A percentile compares a stretch with the other conserved stretches of the same genome.
Conservation (phyloP, 23 tunicate species). For the Botrylloides violaceus region DNA sequence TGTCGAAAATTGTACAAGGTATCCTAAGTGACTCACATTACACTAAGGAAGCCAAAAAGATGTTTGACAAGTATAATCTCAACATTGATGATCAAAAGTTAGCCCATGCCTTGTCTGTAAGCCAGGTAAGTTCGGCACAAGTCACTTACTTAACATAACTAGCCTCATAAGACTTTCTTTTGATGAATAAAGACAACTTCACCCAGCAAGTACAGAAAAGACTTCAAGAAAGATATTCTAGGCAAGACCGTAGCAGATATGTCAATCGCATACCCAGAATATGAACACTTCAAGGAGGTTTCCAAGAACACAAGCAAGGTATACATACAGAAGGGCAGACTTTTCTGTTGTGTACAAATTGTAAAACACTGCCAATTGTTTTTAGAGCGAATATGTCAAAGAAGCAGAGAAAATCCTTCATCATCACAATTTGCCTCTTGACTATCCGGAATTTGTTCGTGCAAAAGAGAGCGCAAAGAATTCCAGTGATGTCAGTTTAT, state of each 20-base stretch:
- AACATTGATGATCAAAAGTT: constrained; percentile 54
- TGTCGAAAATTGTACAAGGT: constrained; percentile 38
- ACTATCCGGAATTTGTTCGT: constrained; percentile 88
- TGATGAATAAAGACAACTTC: constrained; percentile 8
- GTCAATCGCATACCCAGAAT: constrained; percentile 88
- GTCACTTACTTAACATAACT: too few species aligned
- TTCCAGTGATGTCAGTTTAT: constrained; percentile 79
- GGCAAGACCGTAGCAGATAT: constrained; percentile 72
- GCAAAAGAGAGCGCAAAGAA: constrained; percentile 79
- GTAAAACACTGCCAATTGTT: not conserved
- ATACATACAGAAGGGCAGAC: not conserved
- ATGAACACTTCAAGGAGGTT: constrained; percentile 52
- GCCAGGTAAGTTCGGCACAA: constrained; percentile 39
- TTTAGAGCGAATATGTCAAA: constrained; percentile 57
- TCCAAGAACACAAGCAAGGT: constrained; percentile 75
- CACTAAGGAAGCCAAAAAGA: constrained; percentile 59
- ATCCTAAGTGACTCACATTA: constrained; percentile 45
- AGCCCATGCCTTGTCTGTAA: constrained; percentile 46
- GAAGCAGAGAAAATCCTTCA: constrained; percentile 75
- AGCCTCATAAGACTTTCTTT: not conserved
- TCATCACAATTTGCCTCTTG: constrained; percentile 67
- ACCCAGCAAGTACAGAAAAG: constrained; percentile 18
- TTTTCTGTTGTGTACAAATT: not conserved
- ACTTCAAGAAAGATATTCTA: constrained; percentile 42
- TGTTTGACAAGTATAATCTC: constrained; percentile 61